Base-by-base conservation (phyloP, 92 coral and sea anemone species). In the Bergia sp. region DNA sequence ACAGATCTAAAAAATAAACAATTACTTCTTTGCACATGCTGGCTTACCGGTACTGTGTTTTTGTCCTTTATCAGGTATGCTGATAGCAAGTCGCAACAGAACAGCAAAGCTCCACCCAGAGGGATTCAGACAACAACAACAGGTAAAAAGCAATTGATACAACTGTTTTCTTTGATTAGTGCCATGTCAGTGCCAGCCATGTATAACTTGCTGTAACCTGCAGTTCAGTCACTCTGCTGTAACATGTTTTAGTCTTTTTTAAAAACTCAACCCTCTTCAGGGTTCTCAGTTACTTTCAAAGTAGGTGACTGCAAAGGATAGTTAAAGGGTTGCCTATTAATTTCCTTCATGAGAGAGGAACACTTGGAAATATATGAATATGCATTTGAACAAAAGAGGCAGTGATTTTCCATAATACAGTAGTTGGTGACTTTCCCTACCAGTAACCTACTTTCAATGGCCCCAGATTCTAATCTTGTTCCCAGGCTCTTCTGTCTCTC, bases 51-150 rank as follows among this genome's bases (percentile, higher is more conserved):
- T 6, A 36, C 36, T 45, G 11, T 10, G 53, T 81, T n/a, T n/a
- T n/a, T n/a, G n/a, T n/a, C n/a, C 15, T 40, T 38, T 74, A 16
- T 37, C 36, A 67, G 89, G 90, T 84, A 42, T 57, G 43, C 93
- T 13, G 80, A 89, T 5, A 76, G 75, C 50, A 86, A 91, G 38
- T 20, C 81, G n/a, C 99, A 92, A 83, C 90, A 77, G 75, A 86
- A 88, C 86, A 86, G 73, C 82, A 94, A 91, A 81, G 92, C 85
- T 42, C 94, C 98, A 73, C 97, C 93, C n/a, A 88, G 96, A 94
- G 99, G 99, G 42, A 97, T 97, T 66, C 99, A 97, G 85, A 97
- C 99, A 21, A 90, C 98, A 9, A 94, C 98, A 13, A 94, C 99
- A 87, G 99, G 99, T 94, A 77, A 86, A 81, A 11, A 23, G 1